phyloP scores from a whole-genome alignment of 2,113 vertebrate species.

The Gallinago media region DNA sequence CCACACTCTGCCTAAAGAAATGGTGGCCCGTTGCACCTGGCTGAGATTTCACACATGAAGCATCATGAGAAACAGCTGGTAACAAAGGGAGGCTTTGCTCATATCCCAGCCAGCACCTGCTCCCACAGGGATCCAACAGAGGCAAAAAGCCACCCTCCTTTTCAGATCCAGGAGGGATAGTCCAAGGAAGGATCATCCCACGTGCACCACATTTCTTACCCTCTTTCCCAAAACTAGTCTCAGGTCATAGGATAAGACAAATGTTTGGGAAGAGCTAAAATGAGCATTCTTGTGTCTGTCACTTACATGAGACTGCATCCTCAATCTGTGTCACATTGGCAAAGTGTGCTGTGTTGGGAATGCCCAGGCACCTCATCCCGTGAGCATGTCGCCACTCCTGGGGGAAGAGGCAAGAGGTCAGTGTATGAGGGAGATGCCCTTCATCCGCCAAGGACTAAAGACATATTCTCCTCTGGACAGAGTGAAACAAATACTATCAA shows the following conservation, averaged over 20 bases:
- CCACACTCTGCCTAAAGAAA: neutral
- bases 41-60: neutral
- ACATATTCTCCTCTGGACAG: neutral
- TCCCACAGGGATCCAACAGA: neutral
- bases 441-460: too few relatives aligned
- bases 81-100: neutral
- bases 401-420: neutral
- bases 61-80: neutral
- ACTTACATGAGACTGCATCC: slow-evolving; percentile 95
- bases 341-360: slow-evolving; percentile 97
- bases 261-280: neutral
- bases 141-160: neutral
- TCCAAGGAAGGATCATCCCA: neutral
- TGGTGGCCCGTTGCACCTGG: neutral
- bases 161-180: neutral
- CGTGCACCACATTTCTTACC: neutral
- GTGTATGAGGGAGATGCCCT: fast-evolving
- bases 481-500: neutral
- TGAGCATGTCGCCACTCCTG: slow-evolving; percentile 98
- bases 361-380: slow-evolving; percentile 96
- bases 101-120: neutral
- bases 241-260: neutral
- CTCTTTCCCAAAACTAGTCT: neutral
- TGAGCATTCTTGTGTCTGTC: fast-evolving
- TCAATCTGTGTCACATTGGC: slow-evolving; percentile 99